A percentile compares a stretch with the other conserved stretches of the same genome.
Evolutionary conservation across 2,888 invertebrate genomes (phyloP).

Genomic region (Charanyca ferruginea): DNA sequence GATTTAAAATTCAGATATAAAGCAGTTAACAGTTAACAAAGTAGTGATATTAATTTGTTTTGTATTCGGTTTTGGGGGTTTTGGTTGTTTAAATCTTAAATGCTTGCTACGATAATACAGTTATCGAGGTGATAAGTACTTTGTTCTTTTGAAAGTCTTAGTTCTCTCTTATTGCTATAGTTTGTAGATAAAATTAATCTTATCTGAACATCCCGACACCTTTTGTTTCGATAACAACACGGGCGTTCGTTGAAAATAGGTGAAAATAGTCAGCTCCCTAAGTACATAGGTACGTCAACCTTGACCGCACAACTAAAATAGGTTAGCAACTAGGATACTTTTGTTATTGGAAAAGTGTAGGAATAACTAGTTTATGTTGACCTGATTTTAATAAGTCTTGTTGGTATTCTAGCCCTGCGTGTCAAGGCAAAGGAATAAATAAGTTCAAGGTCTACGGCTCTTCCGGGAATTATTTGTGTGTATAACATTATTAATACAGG

Average conservation of each 20-base stretch:
- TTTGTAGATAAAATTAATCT: too few relatives aligned
- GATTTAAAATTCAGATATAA: conserved; percentile 48
- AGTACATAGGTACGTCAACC: neutral
- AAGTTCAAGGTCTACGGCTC: conserved; percentile 13
- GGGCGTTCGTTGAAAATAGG: neutral
- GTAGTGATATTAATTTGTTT: conserved; percentile 23
- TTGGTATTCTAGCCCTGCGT: neutral
- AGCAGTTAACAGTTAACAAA: conserved; percentile 10
- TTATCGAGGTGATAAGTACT: neutral
- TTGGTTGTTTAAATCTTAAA: conserved; percentile 16
- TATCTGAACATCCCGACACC: too few relatives aligned
- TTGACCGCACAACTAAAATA: conserved; percentile 7
- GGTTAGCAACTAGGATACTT: conserved; percentile 6
- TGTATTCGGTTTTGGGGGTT: conserved; percentile 9
- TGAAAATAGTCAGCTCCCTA: neutral
- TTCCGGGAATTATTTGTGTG: neutral
- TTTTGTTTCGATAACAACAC: neutral
- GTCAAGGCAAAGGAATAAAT: too few relatives aligned
- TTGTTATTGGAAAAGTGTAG: neutral
- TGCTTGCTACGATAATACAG: neutral
- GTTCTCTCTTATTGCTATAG: neutral
- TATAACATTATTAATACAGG: neutral
- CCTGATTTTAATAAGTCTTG: conserved; percentile 34
- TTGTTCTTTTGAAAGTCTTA: neutral
- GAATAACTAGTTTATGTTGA: conserved; percentile 16